Evolutionary conservation across 2,888 invertebrate species (phyloP).

Genomic region (Oxyscelio sp.): DNA sequence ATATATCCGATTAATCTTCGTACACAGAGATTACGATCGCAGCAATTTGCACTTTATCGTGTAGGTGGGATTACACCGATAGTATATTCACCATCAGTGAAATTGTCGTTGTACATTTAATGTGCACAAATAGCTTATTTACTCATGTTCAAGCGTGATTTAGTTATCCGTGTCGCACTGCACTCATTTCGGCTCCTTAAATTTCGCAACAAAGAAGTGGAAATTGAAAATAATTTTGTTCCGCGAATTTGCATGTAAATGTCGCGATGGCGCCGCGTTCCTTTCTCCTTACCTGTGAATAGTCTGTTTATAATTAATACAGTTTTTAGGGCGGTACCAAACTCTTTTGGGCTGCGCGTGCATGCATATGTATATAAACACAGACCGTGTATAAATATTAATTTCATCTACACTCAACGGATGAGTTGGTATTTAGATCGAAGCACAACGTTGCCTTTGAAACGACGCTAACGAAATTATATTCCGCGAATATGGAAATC

Average conservation of each 20-base stretch:
- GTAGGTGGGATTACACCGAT: conserved; percentile 78
- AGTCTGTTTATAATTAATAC: conserved; percentile 65
- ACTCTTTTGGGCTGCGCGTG: conserved; percentile 50
- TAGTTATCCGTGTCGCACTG: neutral
- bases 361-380: conserved; percentile 74
- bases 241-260: conserved; percentile 4
- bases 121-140: conserved; percentile 46
- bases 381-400: conserved; percentile 73
- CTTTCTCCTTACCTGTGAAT: conserved; percentile 31
- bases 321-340: conserved; percentile 31
- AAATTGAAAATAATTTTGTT: conserved; percentile 36
- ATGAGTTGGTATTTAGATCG: conserved; percentile 76
- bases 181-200: conserved; percentile 8
- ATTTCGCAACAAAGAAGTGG: neutral
- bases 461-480: conserved; percentile 74
- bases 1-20: conserved; percentile 79
- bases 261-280: neutral
- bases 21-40: conserved; percentile 80
- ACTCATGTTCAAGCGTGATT: conserved; percentile 9
- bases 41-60: conserved; percentile 81
- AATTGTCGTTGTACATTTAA: conserved; percentile 69
- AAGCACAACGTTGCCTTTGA: conserved; percentile 74
- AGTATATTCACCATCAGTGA: conserved; percentile 68
- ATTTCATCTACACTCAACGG: conserved; percentile 74
- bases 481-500: conserved; percentile 75